Conservation (phyloP, 2,888 invertebrate genomes). For the Malthinus seriepunctatus region DNA sequence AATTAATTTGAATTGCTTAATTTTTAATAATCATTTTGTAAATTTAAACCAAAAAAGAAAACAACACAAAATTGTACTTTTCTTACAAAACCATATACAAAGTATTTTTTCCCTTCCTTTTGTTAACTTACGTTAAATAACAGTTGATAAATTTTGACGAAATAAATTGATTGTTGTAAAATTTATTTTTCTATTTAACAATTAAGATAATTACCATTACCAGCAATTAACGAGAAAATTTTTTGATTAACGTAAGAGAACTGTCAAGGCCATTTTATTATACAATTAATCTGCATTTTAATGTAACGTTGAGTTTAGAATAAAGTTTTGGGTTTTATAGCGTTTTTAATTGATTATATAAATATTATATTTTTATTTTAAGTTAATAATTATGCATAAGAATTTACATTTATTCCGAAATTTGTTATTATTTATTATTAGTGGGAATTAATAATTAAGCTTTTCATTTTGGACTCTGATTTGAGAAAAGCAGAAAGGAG, state of each 20-base stretch:
- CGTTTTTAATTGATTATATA: not conserved
- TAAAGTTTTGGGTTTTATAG: not conserved
- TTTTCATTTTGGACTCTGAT: too few relatives aligned
- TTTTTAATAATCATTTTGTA: too few relatives aligned
- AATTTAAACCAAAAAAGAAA: too few relatives aligned
- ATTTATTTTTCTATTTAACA: too few relatives aligned
- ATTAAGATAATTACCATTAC: too few relatives aligned
- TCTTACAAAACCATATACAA: not conserved
- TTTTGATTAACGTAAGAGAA: slow-evolving; percentile 4
- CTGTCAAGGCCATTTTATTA: not conserved
- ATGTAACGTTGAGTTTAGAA: not conserved
- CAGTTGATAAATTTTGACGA: not conserved
- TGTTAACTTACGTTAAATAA: not conserved
- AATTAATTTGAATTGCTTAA: too few relatives aligned
- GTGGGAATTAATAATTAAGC: too few relatives aligned
- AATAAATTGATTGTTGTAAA: not conserved
- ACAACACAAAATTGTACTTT: not conserved
- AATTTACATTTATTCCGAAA: not conserved
- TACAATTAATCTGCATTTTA: slow-evolving; percentile 1
- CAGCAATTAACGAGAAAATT: not conserved
- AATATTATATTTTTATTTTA: too few relatives aligned
- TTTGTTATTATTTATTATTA: too few relatives aligned
- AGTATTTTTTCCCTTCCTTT: not conserved
- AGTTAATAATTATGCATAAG: too few relatives aligned
- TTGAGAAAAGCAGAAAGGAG: too few relatives aligned